phyloP scores from a whole-genome alignment of 2,888 invertebrate genomes.

The Iphiclides podalirius region DNA sequence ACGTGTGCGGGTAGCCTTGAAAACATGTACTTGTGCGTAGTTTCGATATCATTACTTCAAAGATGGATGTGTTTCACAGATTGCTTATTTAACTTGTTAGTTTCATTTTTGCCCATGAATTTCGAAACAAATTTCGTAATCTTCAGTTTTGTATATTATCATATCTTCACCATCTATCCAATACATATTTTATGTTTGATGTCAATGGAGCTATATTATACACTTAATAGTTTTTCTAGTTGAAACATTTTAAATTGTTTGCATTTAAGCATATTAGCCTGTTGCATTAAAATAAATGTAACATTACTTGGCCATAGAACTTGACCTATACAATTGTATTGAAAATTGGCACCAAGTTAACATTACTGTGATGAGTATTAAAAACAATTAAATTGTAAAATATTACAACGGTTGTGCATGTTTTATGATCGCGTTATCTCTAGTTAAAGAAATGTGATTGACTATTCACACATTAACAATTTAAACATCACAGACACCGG shows the following conservation, averaged over 20 bases:
- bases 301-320: not conserved
- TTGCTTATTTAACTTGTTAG: conserved; percentile 1
- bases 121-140: not conserved
- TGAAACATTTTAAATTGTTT: too few species aligned
- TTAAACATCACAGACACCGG: conserved; percentile 17
- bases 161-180: not conserved
- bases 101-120: not conserved
- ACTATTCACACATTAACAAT: conserved; percentile 5
- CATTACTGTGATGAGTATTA: not conserved
- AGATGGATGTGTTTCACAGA: conserved; percentile 12
- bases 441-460: conserved; percentile 12
- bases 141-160: too few species aligned
- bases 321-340: not conserved
- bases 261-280: not conserved
- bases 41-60: conserved; percentile 16
- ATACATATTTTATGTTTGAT: too few species aligned
- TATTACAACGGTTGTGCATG: not conserved
- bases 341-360: not conserved
- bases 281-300: not conserved
- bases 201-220: too few species aligned
- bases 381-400: conserved; percentile 1
- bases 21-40: conserved; percentile 12
- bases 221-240: not conserved
- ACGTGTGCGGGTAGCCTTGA: conserved; percentile 18
- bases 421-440: conserved; percentile 8